Conservation (phyloP, 2,113 vertebrate genomes). For the Verasper variegatus region DNA sequence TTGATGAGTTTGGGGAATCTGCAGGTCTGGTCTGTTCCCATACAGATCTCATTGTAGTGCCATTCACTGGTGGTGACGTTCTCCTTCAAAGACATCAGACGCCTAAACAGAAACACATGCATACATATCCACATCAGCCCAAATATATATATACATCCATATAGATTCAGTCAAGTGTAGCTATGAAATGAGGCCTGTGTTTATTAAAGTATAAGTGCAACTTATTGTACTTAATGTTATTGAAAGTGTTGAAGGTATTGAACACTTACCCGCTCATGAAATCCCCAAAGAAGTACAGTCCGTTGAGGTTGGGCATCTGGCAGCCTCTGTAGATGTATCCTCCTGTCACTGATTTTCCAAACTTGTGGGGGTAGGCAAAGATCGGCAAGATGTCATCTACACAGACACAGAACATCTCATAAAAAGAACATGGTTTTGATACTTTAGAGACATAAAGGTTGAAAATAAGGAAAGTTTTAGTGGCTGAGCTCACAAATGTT, state of each 20-base stretch:
- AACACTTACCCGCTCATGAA: slow-evolving; percentile 87
- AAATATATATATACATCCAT: background rate
- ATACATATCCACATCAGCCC: no score
- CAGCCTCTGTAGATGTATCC: slow-evolving; percentile 88
- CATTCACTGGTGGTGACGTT: slow-evolving; percentile 74
- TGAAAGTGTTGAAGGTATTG: no score
- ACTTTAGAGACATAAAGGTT: no score
- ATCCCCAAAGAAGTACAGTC: slow-evolving; percentile 87
- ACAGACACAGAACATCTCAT: slow-evolving; percentile 10
- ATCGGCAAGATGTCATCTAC: slow-evolving; percentile 86
- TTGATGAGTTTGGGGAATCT: slow-evolving; percentile 86
- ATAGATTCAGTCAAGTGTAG: background rate
- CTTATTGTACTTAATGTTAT: background rate
- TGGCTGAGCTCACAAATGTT: background rate
- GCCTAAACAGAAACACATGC: slow-evolving; percentile 65
- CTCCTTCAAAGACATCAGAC: slow-evolving; percentile 86
- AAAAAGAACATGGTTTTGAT: no score
- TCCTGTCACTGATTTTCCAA: slow-evolving; percentile 87
- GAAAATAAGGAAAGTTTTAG: background rate
- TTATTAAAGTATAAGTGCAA: background rate
- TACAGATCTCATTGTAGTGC: slow-evolving; percentile 86
- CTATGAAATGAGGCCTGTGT: background rate
- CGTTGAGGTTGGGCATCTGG: slow-evolving; percentile 87
- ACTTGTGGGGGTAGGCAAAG: slow-evolving; percentile 85
- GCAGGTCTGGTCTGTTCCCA: slow-evolving; percentile 83